Evolutionary conservation across 2,888 invertebrate species (phyloP).

Genomic region (Drosophila monieri): DNA sequence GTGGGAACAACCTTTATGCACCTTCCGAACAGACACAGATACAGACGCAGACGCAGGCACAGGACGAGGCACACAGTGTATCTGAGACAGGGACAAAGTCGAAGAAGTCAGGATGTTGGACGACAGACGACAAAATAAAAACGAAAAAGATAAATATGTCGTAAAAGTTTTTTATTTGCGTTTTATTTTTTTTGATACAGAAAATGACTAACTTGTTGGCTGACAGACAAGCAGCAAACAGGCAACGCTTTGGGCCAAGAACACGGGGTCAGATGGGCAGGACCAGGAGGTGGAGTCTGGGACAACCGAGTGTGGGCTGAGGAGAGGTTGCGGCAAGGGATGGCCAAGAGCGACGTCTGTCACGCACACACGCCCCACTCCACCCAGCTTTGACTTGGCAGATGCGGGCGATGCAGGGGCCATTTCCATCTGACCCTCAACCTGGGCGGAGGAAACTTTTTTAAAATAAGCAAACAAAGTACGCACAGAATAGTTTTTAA

Average conservation of each 20-base stretch:
- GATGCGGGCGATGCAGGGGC: constrained; percentile 49
- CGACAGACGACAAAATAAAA: constrained; percentile 39
- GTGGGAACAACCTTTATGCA: constrained; percentile 59
- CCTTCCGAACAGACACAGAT: constrained; percentile 19
- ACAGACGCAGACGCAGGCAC: constrained; percentile 2
- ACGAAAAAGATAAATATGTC: constrained; percentile 78
- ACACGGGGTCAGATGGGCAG: constrained; percentile 4
- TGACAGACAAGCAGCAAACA: constrained; percentile 54
- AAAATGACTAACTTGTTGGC: constrained; percentile 78
- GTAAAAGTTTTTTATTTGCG: constrained; percentile 80
- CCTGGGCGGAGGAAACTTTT: constrained; percentile 39
- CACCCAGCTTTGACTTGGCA: constrained; percentile 29
- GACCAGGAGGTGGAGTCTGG: not conserved
- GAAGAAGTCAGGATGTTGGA: constrained; percentile 45
- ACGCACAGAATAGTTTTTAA: not conserved
- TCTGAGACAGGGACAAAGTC: constrained; percentile 24
- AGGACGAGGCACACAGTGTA: constrained; percentile 11
- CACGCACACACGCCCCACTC: constrained; percentile 59
- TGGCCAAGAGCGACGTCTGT: constrained; percentile 59
- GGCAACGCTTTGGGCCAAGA: constrained; percentile 38
- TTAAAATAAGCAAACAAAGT: constrained; percentile 29
- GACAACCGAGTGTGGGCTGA: not conserved
- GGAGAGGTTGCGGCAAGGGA: constrained; percentile 37
- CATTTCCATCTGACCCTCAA: constrained; percentile 41
- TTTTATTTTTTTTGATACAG: constrained; percentile 77